Conservation (phyloP, 2,888 invertebrate genomes). For the Sycophila texana region DNA sequence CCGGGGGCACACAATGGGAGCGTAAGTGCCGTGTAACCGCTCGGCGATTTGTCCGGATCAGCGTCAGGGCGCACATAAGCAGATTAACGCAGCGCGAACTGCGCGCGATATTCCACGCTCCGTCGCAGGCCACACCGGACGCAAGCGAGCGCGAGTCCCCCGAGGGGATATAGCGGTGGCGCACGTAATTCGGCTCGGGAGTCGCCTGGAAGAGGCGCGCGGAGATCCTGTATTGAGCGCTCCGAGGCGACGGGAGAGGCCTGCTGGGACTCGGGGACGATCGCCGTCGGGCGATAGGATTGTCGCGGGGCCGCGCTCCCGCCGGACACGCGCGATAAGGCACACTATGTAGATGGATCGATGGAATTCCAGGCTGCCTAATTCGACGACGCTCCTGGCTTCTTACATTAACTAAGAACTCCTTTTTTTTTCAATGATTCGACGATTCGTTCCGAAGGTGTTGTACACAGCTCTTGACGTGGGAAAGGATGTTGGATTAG, state of each 20-base stretch:
- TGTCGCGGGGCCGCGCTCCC: conserved; percentile 18
- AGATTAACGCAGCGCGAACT: conserved; percentile 75
- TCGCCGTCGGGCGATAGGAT: conserved; percentile 19
- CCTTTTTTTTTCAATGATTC: neutral
- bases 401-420: neutral
- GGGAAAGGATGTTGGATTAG: no score
- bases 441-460: neutral
- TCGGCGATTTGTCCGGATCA: conserved; percentile 79
- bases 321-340: neutral
- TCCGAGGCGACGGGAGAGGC: neutral
- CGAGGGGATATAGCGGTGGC: neutral
- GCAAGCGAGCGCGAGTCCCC: neutral
- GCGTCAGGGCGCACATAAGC: conserved; percentile 77
- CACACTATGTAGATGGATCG: neutral
- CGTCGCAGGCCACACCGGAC: neutral
- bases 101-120: neutral
- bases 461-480: neutral
- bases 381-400: neutral
- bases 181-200: conserved; percentile 23
- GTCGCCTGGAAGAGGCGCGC: neutral
- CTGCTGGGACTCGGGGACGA: conserved; percentile 2
- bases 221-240: conserved; percentile 3
- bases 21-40: conserved; percentile 71
- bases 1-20: neutral
- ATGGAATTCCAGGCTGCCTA: neutral